A percentile compares a stretch with the other conserved stretches of the same genome.
Conservation (phyloP, 2,113 vertebrate species). For the Ailuropoda melanoleuca region DNA sequence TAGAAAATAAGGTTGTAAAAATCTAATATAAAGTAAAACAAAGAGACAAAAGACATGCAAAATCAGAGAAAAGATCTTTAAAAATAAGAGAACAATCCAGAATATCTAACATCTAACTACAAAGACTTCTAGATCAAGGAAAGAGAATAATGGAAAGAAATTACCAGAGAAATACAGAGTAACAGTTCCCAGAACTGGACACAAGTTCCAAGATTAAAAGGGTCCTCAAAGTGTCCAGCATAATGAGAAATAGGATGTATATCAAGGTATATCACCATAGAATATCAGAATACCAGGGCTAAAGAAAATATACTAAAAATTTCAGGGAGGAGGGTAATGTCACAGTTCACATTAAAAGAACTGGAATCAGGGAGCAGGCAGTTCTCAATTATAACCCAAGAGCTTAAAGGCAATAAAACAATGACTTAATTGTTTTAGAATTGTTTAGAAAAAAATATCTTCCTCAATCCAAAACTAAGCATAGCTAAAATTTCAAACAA, state of each 20-base stretch:
- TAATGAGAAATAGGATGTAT: not conserved
- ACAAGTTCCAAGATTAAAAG: not conserved
- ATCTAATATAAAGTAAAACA: constrained; percentile 2
- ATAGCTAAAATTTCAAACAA: not conserved
- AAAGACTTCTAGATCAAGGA: not conserved
- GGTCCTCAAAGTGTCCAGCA: not conserved
- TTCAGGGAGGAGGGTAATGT: not conserved
- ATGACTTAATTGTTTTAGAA: not conserved
- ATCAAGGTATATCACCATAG: not conserved
- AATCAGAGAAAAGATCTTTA: not conserved
- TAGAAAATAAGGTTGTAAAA: not conserved
- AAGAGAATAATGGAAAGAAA: not conserved
- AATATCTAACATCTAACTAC: not conserved
- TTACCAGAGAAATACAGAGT: not conserved
- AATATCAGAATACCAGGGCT: not conserved
- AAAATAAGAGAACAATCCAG: constrained; percentile 6
- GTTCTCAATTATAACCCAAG: not conserved
- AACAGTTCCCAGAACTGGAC: not conserved
- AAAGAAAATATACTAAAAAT: not conserved
- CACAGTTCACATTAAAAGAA: not conserved
- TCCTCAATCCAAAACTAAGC: not conserved
- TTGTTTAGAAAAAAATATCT: not conserved
- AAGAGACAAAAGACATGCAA: not conserved
- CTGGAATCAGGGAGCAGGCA: not conserved
- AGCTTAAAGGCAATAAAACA: not conserved